Evolutionary conservation across 2,888 invertebrate genomes (phyloP).

Genomic region (Eledone cirrhosa): DNA sequence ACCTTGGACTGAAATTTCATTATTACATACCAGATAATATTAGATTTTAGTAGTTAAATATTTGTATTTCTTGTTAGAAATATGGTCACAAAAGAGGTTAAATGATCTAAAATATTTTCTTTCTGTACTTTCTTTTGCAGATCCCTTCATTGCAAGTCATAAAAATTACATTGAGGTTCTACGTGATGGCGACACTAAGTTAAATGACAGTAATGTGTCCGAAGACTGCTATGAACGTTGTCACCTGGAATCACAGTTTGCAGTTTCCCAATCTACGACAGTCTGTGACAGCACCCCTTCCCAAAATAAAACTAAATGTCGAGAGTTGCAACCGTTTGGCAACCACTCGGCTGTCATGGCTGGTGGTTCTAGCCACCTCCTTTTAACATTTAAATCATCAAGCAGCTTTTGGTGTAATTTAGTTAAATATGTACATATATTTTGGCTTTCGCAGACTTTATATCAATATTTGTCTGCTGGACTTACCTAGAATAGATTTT

Average conservation of each 20-base stretch:
- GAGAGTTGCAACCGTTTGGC: not conserved
- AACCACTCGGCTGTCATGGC: no score
- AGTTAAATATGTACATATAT: slow-evolving; percentile 24
- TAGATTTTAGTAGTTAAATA: no score
- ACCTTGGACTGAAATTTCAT: no score
- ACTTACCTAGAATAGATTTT: slow-evolving; percentile 9
- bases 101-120: no score
- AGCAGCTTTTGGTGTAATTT: slow-evolving; percentile 21
- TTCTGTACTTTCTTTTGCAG: not conserved
- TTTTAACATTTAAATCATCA: not conserved
- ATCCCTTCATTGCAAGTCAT: slow-evolving; percentile 17
- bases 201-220: slow-evolving; percentile 10
- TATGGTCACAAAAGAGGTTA: no score
- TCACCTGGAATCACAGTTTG: not conserved
- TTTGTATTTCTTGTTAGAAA: no score
- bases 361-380: no score
- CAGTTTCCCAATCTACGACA: not conserved
- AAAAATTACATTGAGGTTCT: slow-evolving; percentile 7
- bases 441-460: slow-evolving; percentile 29
- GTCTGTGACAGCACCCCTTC: not conserved
- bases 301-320: slow-evolving; percentile 9
- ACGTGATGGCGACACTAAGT: not conserved
- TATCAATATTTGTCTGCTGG: slow-evolving; percentile 27
- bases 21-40: no score
- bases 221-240: slow-evolving; percentile 13